Base-by-base conservation (phyloP, 1,140 invertebrate genomes). In the Diplogasteroides magnus region DNA sequence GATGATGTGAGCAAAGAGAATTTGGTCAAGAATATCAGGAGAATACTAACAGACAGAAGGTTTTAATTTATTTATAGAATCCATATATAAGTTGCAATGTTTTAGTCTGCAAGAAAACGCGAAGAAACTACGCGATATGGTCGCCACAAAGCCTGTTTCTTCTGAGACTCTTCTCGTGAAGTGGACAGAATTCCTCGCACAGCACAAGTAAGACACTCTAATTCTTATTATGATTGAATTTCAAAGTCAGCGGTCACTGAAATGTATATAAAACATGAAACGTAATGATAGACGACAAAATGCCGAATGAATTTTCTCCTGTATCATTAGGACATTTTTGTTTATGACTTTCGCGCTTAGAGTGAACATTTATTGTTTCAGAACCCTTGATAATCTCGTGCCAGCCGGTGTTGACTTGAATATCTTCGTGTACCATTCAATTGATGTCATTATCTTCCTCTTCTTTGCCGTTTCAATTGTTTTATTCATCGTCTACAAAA, bases 111-210 rank as follows among this genome's bases (percentile, higher is more conserved):
- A 48, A 19, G 37, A 6, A 48, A 48, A 48, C 37, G 59, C 59
- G n/a, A 6, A 26, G 15, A n/a, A 32, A 66, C 2, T 66, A 14
- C 29, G 25, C 26, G 2, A 15, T 15, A 66, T 66, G 64, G 11
- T 66, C 15, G 64, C 48, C 26, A 66, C 25, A 3, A 66, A 66
- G 37, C 64, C 64, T 15, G 48, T 66, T 58, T 25, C n/a, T 37
- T 26, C 64, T 57, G 64, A 66, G 37, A 57, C 37, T 26, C 64
- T 66, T 58, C 37, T 66, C 19, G 23, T n/a, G 3, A 61, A 32
- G 25, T 66, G 64, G 64, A 66, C 64, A 2, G 64, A 61, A 28
- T 66, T 66, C 28, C 64, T 66, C 19, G 64, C n/a, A 32, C 32
- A 66, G 25, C 37, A 48, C 37, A 6, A 48, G 37, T 48, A 48